Percentiles rank a stretch among this genome's conserved stretches.
phyloP scores from a whole-genome alignment of 1,140 invertebrate genomes.

The Spodoptera litura region DNA sequence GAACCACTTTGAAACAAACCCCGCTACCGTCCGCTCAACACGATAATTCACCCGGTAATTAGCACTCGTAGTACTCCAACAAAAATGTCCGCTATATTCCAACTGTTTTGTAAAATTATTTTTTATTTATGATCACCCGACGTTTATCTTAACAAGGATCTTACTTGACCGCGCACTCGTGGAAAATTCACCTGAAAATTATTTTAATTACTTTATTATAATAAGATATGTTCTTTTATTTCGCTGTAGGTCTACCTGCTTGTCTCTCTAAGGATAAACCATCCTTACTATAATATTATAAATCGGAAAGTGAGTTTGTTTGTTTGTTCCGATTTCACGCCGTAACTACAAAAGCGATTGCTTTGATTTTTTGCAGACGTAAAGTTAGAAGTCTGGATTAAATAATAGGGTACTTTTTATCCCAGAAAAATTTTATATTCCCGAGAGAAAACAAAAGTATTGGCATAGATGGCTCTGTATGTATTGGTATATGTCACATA shows the following conservation, averaged over 20 bases:
- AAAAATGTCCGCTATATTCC: slow-evolving; percentile 77
- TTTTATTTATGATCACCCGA: slow-evolving; percentile 71
- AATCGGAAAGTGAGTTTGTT: too few relatives aligned
- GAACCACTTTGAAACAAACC: slow-evolving; percentile 8
- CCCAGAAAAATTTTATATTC: too few relatives aligned
- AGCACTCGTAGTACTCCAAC: slow-evolving; percentile 78
- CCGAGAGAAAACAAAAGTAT: too few relatives aligned
- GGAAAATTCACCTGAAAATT: slow-evolving; percentile 1
- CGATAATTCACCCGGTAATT: slow-evolving; percentile 80
- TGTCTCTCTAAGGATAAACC: too few relatives aligned
- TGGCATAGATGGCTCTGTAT: too few relatives aligned
- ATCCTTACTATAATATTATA: too few relatives aligned
- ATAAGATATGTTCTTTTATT: not conserved
- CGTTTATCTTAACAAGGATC: slow-evolving; percentile 71
- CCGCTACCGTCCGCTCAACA: slow-evolving; percentile 52
- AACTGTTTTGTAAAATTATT: slow-evolving; percentile 67
- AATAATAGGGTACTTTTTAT: too few relatives aligned
- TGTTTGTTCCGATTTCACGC: too few relatives aligned
- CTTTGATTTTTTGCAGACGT: too few relatives aligned
- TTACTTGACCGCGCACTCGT: slow-evolving; percentile 31
- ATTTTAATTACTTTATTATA: slow-evolving; percentile 22
- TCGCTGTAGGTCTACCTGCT: not conserved
- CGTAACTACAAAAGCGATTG: too few relatives aligned
- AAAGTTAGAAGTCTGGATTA: too few relatives aligned
- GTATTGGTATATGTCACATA: too few relatives aligned